Percentiles rank a stretch among this genome's conserved stretches.
These are phyloP conservation scores for Oenanthe melanoleuca DNA, from an alignment of 2,113 vertebrate species.

Conservation along the genomic window DNA sequence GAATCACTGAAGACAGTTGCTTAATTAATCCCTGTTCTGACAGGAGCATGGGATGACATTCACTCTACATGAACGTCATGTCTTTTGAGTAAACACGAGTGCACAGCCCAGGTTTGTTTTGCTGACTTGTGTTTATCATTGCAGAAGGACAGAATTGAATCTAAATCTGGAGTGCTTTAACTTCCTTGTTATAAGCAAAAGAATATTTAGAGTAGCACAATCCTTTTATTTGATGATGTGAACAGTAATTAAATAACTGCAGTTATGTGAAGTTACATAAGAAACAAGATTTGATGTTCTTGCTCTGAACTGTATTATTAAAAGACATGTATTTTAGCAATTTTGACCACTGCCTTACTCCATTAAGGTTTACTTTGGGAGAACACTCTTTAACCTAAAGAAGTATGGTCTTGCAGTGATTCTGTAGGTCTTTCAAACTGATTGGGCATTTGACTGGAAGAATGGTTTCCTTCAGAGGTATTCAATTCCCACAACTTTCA, in stretches of 20 bases:
- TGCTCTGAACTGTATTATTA: not conserved
- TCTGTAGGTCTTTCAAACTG: not conserved
- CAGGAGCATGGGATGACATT: not conserved
- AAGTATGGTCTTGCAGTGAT: not conserved
- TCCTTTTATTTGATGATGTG: not conserved
- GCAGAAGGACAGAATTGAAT: not conserved
- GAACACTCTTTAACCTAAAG: not conserved
- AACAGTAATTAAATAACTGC: not conserved
- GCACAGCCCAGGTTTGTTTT: not conserved
- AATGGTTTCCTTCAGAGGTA: not conserved
- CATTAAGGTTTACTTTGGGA: not conserved
- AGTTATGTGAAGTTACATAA: not conserved
- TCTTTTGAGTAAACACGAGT: not conserved
- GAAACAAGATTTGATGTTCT: not conserved
- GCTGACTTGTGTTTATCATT: not conserved
- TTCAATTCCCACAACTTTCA: not conserved
- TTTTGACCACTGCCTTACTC: not conserved
- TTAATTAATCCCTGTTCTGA: conserved; percentile 29
- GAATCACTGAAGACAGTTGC: not conserved
- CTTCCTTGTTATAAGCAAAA: not conserved
- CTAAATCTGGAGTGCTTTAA: not conserved
- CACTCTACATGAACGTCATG: not conserved
- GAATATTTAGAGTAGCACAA: not conserved
- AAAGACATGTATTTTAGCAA: not conserved
- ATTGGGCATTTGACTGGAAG: not conserved